phyloP scores from a whole-genome alignment of 2,113 vertebrate species.

The Camelus bactrianus region DNA sequence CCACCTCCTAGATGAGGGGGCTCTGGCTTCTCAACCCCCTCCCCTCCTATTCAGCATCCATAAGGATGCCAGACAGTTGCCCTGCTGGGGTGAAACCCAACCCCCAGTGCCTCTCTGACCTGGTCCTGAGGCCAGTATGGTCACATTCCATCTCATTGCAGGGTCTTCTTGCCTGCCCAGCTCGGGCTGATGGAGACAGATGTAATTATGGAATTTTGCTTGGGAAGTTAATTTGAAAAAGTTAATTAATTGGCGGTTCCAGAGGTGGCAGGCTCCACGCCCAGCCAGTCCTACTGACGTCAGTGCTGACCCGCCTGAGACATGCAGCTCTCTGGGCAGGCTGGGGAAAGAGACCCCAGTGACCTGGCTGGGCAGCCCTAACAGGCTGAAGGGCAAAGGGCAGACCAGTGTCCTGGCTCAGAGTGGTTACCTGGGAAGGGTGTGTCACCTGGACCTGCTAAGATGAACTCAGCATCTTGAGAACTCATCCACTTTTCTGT shows the following conservation, averaged over 20 bases:
- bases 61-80: background rate
- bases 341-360: background rate
- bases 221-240: conserved; percentile 83
- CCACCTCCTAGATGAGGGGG: background rate
- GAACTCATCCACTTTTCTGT: background rate
- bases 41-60: background rate
- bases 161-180: conserved; percentile 52
- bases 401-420: background rate
- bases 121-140: background rate
- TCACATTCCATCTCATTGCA: background rate
- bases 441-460: background rate
- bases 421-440: background rate
- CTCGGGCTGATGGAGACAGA: conserved; percentile 66
- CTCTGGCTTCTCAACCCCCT: background rate
- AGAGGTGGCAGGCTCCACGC: conserved; percentile 71
- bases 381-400: conserved; percentile 19
- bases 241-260: conserved; percentile 83
- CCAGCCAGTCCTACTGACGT: conserved; percentile 62
- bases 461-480: background rate
- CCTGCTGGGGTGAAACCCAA: background rate
- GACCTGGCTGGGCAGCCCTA: background rate
- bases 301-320: conserved; percentile 60
- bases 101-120: background rate
- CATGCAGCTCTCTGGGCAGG: background rate
- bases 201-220: conserved; percentile 82